Evolutionary conservation across 2,888 invertebrate species (phyloP), one percentile per base, ranked within the genome.

Genomic region (Hypomecis punctinalis): DNA sequence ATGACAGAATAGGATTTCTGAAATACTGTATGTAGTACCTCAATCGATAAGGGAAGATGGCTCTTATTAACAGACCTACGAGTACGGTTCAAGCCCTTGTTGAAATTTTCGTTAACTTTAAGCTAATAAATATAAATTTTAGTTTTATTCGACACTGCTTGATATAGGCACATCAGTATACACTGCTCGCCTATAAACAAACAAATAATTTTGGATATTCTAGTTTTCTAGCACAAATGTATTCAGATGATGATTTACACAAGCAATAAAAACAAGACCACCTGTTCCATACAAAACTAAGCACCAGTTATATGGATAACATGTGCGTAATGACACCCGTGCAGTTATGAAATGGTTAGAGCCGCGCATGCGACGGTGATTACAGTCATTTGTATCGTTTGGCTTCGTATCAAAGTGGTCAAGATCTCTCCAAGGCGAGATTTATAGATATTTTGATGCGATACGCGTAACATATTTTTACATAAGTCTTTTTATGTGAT

Each of bases 381-480:
- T 81, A 81, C 77, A 72, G 81, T 80, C 78, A 83, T 83, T 83
- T 83, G 81, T 76, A 71, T 66, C 77, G 75, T 75, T 79, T 76
- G 80, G 76, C 73, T 71, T 75, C 75, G 76, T 77, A 80, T 79
- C 78, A 74, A 74, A 73, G 76, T 72, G 72, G 73, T 74, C 77
- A 79, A 77, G 81, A 81, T 77, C 79, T 80, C 68, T 69, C 75
- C 79, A 76, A 76, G 76, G 76, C 66, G 72, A 78, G 75, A 80
- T 81, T 76, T 79, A 77, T 79, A 64, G 67, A 66, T 67, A 61
- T 52, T 54, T 13, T 43, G 45, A 54, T 43, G 36, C 11, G 53
- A 51, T 70, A 72, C 72, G 59, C 37, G 46, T 39, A 39, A 9
- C 9, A 39, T 8, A 39, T 9, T 6, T 39, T 39, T 39, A 8